Conservation (phyloP, 2,888 invertebrate genomes). For the Lordiphosa andalusiaca region DNA sequence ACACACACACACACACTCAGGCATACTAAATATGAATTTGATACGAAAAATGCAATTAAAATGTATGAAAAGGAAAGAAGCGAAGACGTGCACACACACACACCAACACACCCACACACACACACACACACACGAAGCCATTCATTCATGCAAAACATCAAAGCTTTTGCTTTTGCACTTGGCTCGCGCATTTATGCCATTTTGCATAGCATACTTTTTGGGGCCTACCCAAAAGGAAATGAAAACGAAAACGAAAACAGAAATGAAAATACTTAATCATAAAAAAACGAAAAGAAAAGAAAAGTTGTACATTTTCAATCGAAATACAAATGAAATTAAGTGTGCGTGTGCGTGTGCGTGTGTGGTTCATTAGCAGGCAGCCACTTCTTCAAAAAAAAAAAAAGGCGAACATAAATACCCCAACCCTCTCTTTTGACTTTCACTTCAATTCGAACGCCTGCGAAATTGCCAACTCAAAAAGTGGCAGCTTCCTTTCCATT, state of each 20-base stretch:
- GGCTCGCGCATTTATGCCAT: conserved; percentile 39
- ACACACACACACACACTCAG: conserved; percentile 10
- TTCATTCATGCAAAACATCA: conserved; percentile 70
- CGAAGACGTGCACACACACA: conserved; percentile 39
- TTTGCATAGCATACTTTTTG: conserved; percentile 51
- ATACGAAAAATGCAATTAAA: conserved; percentile 69
- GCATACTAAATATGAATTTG: conserved; percentile 64
- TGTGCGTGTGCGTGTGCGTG: conserved; percentile 8
- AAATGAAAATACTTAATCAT: too few species aligned
- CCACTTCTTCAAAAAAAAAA: conserved; percentile 38
- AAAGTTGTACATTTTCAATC: conserved; percentile 51
- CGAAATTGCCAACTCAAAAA: conserved; percentile 35
- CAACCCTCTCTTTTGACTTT: too few species aligned
- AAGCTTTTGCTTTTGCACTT: conserved; percentile 26
- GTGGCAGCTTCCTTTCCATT: conserved; percentile 11
- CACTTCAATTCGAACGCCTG: too few species aligned
- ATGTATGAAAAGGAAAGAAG: conserved; percentile 52
- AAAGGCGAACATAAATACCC: conserved; percentile 35
- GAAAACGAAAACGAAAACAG: conserved; percentile 10
- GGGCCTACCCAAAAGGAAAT: conserved; percentile 21
- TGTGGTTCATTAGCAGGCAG: conserved; percentile 46
- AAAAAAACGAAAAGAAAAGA: too few species aligned
- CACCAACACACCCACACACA: conserved; percentile 14
- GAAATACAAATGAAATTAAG: conserved; percentile 64
- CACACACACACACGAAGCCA: conserved; percentile 14